Conservation (phyloP, 2,888 invertebrate genomes). For the Troides aeacus region DNA sequence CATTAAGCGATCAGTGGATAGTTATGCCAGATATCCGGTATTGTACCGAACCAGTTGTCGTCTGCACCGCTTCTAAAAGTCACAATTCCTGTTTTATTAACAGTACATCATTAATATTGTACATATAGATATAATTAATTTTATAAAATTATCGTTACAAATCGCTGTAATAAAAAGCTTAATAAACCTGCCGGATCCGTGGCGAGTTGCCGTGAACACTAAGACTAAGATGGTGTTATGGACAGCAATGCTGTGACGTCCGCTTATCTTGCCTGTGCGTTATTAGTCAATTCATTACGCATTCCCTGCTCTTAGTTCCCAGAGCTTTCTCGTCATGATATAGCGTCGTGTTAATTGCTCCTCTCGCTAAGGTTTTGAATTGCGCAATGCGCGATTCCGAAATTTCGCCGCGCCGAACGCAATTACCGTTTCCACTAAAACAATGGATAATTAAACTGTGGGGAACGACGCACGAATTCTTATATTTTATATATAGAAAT, state of each 20-base stretch:
- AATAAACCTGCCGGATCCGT: slow-evolving; percentile 30
- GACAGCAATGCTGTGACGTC: slow-evolving; percentile 71
- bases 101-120: neutral
- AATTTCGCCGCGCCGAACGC: slow-evolving; percentile 49
- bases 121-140: neutral
- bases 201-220: slow-evolving; percentile 55
- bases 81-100: slow-evolving; percentile 22
- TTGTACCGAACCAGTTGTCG: slow-evolving; percentile 11
- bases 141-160: neutral
- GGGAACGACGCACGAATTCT: slow-evolving; percentile 45
- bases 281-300: slow-evolving; percentile 56
- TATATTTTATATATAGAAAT: slow-evolving; percentile 32
- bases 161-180: neutral
- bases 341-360: slow-evolving; percentile 52
- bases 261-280: slow-evolving; percentile 59
- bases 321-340: slow-evolving; percentile 49
- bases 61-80: slow-evolving; percentile 6
- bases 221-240: slow-evolving; percentile 68
- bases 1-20: slow-evolving; percentile 57
- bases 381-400: slow-evolving; percentile 46
- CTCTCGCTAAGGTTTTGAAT: slow-evolving; percentile 55
- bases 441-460: slow-evolving; percentile 51
- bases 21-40: slow-evolving; percentile 26
- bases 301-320: slow-evolving; percentile 40
- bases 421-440: slow-evolving; percentile 53